Evolutionary conservation across 2,888 invertebrate species (phyloP).

Genomic region (Platycheirus albimanus): DNA sequence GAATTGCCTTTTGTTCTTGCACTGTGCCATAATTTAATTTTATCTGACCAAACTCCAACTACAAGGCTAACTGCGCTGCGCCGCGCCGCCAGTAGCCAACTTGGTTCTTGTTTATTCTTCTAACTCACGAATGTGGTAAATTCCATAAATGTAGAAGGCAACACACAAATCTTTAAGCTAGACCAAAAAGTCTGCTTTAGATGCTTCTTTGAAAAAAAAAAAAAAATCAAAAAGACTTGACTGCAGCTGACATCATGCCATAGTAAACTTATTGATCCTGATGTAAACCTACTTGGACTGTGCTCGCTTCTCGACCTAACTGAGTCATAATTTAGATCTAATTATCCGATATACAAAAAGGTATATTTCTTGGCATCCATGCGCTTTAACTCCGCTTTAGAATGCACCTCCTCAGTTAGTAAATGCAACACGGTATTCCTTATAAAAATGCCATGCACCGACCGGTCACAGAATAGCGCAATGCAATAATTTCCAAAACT

Average conservation of each 20-base stretch:
- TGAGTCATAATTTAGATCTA: constrained; percentile 70
- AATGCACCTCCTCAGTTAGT: not conserved
- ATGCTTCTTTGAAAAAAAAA: not conserved
- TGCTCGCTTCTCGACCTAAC: constrained; percentile 29
- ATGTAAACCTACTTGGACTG: not conserved
- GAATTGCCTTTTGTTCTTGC: constrained; percentile 65
- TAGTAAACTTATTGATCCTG: too few relatives aligned
- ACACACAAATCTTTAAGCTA: not conserved
- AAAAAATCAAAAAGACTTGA: not conserved
- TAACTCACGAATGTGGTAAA: constrained; percentile 55
- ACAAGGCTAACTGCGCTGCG: constrained; percentile 41
- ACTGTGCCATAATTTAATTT: constrained; percentile 41
- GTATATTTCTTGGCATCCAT: not conserved
- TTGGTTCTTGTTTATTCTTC: constrained; percentile 59
- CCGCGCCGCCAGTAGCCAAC: constrained; percentile 21
- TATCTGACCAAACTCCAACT: constrained; percentile 29
- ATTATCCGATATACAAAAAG: constrained; percentile 65
- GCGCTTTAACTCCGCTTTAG: constrained; percentile 18
- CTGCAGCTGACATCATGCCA: constrained; percentile 36
- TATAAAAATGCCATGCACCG: not conserved
- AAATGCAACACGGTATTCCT: constrained; percentile 6
- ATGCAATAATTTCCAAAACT: constrained; percentile 66
- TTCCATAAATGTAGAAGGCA: constrained; percentile 2
- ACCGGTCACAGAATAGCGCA: not conserved
- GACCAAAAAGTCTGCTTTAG: constrained; percentile 5